A percentile compares a stretch with the other conserved stretches of the same genome.
These are phyloP conservation scores for Thera britannica DNA, from an alignment of 2,888 invertebrate genomes.

Conservation along the genomic window DNA sequence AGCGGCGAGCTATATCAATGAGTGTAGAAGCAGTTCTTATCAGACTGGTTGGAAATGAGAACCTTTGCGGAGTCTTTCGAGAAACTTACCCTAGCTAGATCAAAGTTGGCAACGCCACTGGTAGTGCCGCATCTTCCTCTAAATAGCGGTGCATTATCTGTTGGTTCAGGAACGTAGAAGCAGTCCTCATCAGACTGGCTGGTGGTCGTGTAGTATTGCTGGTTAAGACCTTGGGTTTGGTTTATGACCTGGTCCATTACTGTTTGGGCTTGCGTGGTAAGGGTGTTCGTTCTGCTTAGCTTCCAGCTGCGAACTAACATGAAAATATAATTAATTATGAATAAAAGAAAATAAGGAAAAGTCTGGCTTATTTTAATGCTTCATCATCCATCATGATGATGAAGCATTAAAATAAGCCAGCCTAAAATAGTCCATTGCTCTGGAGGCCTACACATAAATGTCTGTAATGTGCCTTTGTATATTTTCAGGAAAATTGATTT, in stretches of 20 bases:
- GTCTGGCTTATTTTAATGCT: too few relatives aligned
- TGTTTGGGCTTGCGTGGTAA: conserved; percentile 47
- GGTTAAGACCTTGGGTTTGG: conserved; percentile 62
- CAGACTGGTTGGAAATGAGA: background rate
- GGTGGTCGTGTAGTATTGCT: conserved; percentile 61
- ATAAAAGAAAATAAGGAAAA: too few relatives aligned
- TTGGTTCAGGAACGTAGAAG: conserved; percentile 67
- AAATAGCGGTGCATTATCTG: conserved; percentile 54
- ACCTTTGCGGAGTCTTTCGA: background rate
- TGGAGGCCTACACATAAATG: too few relatives aligned
- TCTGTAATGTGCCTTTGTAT: too few relatives aligned
- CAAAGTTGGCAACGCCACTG: conserved; percentile 56
- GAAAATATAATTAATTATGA: conserved; percentile 1
- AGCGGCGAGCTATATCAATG: too few relatives aligned
- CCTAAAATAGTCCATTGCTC: too few relatives aligned
- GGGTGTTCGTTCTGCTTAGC: conserved; percentile 57
- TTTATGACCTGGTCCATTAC: conserved; percentile 53
- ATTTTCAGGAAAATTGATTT: too few relatives aligned
- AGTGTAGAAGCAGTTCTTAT: background rate
- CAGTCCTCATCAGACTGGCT: conserved; percentile 66
- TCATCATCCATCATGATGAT: too few relatives aligned
- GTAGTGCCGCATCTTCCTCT: conserved; percentile 66
- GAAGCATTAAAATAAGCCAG: too few relatives aligned
- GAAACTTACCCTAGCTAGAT: conserved; percentile 38
- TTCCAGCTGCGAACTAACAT: conserved; percentile 73